Conservation (phyloP, 2,113 vertebrate species). For the Heterotilapia buettikoferi region DNA sequence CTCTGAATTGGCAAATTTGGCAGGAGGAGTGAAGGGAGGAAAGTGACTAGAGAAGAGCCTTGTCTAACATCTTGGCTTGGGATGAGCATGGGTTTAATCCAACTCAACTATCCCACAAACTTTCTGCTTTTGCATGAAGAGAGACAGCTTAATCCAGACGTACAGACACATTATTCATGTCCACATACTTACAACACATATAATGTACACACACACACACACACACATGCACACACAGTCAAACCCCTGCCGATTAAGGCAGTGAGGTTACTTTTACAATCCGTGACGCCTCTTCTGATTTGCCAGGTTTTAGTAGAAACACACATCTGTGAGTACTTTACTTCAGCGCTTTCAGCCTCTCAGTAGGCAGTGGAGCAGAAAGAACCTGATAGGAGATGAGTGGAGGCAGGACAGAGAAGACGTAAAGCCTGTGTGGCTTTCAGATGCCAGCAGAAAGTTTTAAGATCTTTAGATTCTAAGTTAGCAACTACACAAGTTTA, state of each 20-base stretch:
- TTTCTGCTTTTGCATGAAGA: background rate
- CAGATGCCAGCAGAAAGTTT: background rate
- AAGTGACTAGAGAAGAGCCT: conserved; percentile 47
- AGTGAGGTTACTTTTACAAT: conserved; percentile 41
- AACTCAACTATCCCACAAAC: conserved; percentile 16
- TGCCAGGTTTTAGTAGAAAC: conserved; percentile 18
- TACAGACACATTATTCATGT: background rate
- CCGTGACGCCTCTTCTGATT: conserved; percentile 36
- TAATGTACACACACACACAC: background rate
- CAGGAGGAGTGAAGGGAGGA: conserved; percentile 6
- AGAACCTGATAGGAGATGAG: conserved; percentile 50
- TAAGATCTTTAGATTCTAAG: background rate
- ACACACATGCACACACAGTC: background rate
- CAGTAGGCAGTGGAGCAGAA: conserved; percentile 29
- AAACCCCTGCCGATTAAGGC: conserved; percentile 29
- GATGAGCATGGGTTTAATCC: conserved; percentile 28
- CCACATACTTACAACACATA: background rate
- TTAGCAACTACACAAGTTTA: background rate
- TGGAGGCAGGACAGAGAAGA: conserved; percentile 6
- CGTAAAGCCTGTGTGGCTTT: background rate
- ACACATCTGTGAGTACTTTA: conserved; percentile 62
- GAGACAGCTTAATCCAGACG: conserved; percentile 17
- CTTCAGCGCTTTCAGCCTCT: conserved; percentile 10
- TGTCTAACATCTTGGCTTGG: conserved; percentile 36
- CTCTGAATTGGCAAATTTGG: conserved; percentile 3